These are phyloP conservation scores for Atherix ibis DNA, from an alignment of 2,888 invertebrate species.

Conservation along the genomic window DNA sequence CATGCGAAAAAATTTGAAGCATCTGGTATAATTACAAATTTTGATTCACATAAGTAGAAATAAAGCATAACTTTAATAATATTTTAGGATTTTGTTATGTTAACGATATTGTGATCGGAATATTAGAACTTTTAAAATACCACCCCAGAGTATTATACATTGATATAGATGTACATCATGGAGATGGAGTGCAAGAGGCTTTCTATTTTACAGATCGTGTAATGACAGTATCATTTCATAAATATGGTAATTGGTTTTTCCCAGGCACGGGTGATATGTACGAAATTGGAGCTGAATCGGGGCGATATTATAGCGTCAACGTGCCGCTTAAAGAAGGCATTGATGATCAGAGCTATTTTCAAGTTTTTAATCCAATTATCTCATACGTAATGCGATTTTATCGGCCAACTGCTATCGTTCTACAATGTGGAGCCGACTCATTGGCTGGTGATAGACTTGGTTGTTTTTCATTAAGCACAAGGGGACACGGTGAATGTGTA, in stretches of 20 bases:
- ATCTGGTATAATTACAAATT: slow-evolving; percentile 39
- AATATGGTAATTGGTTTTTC: slow-evolving; percentile 95
- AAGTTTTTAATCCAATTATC: slow-evolving; percentile 90
- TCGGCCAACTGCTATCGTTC: slow-evolving; percentile 88
- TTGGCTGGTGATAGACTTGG: slow-evolving; percentile 88
- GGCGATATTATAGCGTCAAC: slow-evolving; percentile 93
- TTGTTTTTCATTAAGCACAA: slow-evolving; percentile 88
- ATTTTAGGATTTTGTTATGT: slow-evolving; percentile 87
- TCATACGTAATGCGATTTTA: slow-evolving; percentile 91
- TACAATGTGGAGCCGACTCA: slow-evolving; percentile 98
- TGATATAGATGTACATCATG: slow-evolving; percentile 96
- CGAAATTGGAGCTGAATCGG: slow-evolving; percentile 91
- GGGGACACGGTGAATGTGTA: slow-evolving; percentile 96
- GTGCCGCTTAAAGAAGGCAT: slow-evolving; percentile 97
- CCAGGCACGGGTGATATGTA: slow-evolving; percentile 99
- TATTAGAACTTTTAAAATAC: slow-evolving; percentile 84
- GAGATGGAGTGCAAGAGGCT: slow-evolving; percentile 91
- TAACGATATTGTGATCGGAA: slow-evolving; percentile 96
- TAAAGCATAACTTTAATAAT: neutral
- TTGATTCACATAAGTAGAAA: neutral
- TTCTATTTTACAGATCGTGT: slow-evolving; percentile 95
- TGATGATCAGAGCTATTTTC: slow-evolving; percentile 81
- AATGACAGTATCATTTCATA: slow-evolving; percentile 99
- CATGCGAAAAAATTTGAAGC: slow-evolving; percentile 99
- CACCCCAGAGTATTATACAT: slow-evolving; percentile 92